phyloP scores from a whole-genome alignment of 2,888 invertebrate genomes.

The Sycophila texana region DNA sequence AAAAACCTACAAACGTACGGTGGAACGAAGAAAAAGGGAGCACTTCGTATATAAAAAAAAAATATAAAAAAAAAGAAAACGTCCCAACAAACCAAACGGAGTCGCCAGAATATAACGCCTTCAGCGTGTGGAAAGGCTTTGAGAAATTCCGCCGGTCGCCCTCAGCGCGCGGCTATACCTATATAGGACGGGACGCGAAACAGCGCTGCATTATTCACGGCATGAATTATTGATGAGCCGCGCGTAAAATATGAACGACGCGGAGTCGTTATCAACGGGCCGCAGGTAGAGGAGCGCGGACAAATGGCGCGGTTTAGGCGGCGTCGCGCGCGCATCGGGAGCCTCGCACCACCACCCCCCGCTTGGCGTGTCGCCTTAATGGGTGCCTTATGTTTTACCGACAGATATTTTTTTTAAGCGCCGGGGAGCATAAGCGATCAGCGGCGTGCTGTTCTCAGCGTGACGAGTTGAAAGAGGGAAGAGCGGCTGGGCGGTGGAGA shows the following conservation, averaged over 20 bases:
- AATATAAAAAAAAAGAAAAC: too few relatives aligned
- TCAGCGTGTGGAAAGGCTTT: conserved; percentile 23
- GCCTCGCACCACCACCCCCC: background rate
- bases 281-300: conserved; percentile 59
- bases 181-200: conserved; percentile 63
- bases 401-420: background rate
- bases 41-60: too few relatives aligned
- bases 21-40: too few relatives aligned
- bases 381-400: conserved; percentile 37
- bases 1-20: too few relatives aligned
- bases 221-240: conserved; percentile 75
- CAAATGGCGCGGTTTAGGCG: conserved; percentile 55
- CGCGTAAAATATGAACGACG: conserved; percentile 74
- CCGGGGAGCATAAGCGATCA: background rate
- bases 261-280: conserved; percentile 74
- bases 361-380: conserved; percentile 33
- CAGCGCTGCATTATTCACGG: conserved; percentile 74
- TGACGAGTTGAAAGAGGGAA: background rate
- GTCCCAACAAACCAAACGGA: conserved; percentile 22
- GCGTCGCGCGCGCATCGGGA: background rate
- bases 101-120: background rate
- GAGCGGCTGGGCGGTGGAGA: background rate
- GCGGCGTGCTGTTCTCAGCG: too few relatives aligned
- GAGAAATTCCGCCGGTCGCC: conserved; percentile 34
- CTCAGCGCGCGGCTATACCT: conserved; percentile 54